phyloP scores from a whole-genome alignment of 2,888 invertebrate species.

The Catotricha subobsoleta region DNA sequence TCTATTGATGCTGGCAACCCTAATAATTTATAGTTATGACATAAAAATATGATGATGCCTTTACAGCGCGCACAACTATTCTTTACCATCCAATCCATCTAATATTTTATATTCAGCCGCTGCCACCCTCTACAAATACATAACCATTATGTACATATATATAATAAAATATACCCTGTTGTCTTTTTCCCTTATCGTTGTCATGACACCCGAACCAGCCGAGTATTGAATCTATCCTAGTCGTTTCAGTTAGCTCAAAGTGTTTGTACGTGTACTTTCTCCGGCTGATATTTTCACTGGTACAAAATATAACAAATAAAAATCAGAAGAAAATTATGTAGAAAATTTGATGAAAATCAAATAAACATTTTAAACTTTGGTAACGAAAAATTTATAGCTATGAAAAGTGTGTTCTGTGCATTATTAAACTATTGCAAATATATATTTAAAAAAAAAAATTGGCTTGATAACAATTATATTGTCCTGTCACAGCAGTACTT shows the following conservation, averaged over 20 bases:
- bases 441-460: neutral
- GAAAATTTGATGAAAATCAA: neutral
- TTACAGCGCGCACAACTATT: too few relatives aligned
- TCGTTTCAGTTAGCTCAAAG: constrained; percentile 28
- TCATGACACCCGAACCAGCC: constrained; percentile 30
- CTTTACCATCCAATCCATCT: too few relatives aligned
- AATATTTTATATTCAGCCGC: too few relatives aligned
- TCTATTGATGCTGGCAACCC: too few relatives aligned
- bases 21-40: too few relatives aligned
- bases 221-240: constrained; percentile 14
- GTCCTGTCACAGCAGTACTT: constrained; percentile 97
- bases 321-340: neutral
- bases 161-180: too few relatives aligned
- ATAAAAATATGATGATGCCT: too few relatives aligned
- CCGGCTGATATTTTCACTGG: neutral
- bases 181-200: constrained; percentile 27
- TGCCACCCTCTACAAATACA: too few relatives aligned
- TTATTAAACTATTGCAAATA: constrained; percentile 9
- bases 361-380: too few relatives aligned
- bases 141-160: too few relatives aligned
- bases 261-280: constrained; percentile 26
- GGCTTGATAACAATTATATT: constrained; percentile 64
- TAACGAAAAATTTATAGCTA: too few relatives aligned
- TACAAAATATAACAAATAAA: neutral
- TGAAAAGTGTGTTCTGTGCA: neutral